Percentiles rank a stretch among this genome's conserved stretches.
Evolutionary conservation across 2,888 invertebrate species (phyloP).

Genomic region (Ashinkailepas kermadecensis): DNA sequence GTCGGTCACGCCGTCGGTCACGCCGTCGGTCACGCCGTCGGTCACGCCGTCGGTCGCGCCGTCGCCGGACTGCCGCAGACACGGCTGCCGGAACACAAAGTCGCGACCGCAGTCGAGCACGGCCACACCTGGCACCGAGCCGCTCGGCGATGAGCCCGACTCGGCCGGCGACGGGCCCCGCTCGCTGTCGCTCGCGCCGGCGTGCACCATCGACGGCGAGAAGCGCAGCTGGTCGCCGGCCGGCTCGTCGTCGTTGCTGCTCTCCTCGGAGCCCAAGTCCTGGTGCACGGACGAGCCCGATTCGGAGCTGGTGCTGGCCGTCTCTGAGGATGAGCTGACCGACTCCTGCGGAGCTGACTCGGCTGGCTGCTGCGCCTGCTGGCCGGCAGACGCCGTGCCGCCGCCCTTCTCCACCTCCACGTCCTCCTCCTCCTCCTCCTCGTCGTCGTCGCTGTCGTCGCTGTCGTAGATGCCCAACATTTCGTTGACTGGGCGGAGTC

Average conservation of each 20-base stretch:
- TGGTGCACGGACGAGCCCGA: conserved; percentile 4
- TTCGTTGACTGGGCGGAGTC: background rate
- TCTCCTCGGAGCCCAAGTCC: background rate
- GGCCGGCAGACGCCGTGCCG: too few species aligned
- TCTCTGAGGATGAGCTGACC: conserved; percentile 11
- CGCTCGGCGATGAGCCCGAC: background rate
- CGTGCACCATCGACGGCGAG: background rate
- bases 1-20: too few species aligned
- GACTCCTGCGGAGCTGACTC: background rate
- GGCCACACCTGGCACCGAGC: background rate
- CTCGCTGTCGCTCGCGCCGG: conserved; percentile 3
- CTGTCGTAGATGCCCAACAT: background rate
- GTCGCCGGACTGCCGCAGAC: background rate
- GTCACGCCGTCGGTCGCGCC: background rate
- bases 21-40: too few species aligned
- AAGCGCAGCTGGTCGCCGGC: background rate
- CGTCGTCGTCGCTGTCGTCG: background rate
- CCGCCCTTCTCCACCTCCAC: too few species aligned
- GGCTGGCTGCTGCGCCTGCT: background rate
- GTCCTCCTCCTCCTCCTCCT: too few species aligned
- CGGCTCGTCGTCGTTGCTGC: background rate
- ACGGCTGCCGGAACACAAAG: conserved; percentile 8
- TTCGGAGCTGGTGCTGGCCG: conserved; percentile 12
- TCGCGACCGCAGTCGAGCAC: background rate
- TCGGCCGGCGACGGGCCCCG: conserved; percentile 4